Base-by-base conservation (phyloP, 2,113 vertebrate species). In the Gracilinanus agilis region DNA sequence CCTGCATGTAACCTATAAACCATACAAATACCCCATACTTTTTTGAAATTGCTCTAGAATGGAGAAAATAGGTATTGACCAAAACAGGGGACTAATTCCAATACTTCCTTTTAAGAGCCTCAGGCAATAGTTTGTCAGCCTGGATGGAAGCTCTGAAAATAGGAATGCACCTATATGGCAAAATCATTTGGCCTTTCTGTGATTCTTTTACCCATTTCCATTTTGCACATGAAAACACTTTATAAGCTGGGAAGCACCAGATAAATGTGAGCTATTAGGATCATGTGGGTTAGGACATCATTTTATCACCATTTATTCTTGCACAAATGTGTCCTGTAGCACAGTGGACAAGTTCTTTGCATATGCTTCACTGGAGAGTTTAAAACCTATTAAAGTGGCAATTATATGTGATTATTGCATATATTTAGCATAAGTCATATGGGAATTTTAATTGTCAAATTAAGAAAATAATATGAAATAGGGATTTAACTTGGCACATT, bases 11-110 rank as follows among this genome's bases (percentile, higher is more conserved):
- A 97, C 95, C 88, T 96, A 44, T 95, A 96, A 90, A 95, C 55
- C 55, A 89, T 92, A 75, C 0, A 27, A 83, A 92, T 94, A 94
- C 0, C 3, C 58, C 44, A 21, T 91, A 93, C 96, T 96, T 98
- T 97, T 97, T 96, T 96, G 94, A 97, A 97, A 98, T 97, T 97
- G 94, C 27, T 88, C 23, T 40, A 40, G 53, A 98, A 96, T 91
- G 3, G 95, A 92, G 92, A 94, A 97, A 97, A 91, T 90, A 94
- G 93, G 54, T 97, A 94, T 96, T 96, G 88, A 67, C 94, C 1
- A 40, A 53, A 12, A 55, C 91, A 92, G 96, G 75, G 90, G 53
- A 95, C 3, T 93, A 90, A 98, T 97, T 96, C 89, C 97, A 89
- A 11, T 92, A 90, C 92, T 96, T 97, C 44, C 7, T 90, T 67